Evolutionary conservation across 2,113 vertebrate genomes (phyloP), one percentile per base, ranked within the genome.

Genomic region (Coptodon rendalli): DNA sequence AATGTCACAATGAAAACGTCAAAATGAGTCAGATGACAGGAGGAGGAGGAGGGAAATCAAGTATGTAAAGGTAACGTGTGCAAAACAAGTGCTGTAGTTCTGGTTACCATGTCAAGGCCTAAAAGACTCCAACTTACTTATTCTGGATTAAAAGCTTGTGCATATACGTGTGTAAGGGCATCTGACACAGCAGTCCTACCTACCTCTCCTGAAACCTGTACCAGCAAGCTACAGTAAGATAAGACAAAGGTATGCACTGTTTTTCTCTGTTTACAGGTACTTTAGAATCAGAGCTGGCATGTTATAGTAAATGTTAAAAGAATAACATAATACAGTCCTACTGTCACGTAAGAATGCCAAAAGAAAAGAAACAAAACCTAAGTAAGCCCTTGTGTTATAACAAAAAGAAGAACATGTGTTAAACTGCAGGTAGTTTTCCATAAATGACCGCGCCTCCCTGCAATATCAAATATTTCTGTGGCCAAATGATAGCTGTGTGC

Each of bases 81-180:
- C 93, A 95, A 95, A 96, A 88, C 91, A 92, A 94, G 92, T 93
- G 89, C 71, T 88, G 88, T 91, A 92, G 87, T 92, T 89, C 87
- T 94, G 73, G 91, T 91, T 45, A 87, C 50, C 91, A 93, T 82
- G 85, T 81, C 56, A 86, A 93, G 94, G 91, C 91, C 89, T 88
- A 81, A 88, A 88, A 89, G 83, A 90, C 79, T 45, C 81, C 29
- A 85, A 86, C 56, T 85, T 43, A 89, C 31, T 45, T 88, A 84
- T 84, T 83, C 66, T 87, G 86, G 89, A 89, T 59, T 87, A 71
- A 92, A 87, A 73, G 71, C 61, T 83, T 52, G 56, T 17, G 50
- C 50, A 73, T 61, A 81, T 87, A 54, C 50, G 6, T 48, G 57
- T 52, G 63, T 29, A 27, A 53, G 73, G 38, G 83, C 82, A 90